Evolutionary conservation across 2,888 invertebrate genomes (phyloP), one percentile per base, ranked within the genome.

Genomic region (Eupithecia exiguata): DNA sequence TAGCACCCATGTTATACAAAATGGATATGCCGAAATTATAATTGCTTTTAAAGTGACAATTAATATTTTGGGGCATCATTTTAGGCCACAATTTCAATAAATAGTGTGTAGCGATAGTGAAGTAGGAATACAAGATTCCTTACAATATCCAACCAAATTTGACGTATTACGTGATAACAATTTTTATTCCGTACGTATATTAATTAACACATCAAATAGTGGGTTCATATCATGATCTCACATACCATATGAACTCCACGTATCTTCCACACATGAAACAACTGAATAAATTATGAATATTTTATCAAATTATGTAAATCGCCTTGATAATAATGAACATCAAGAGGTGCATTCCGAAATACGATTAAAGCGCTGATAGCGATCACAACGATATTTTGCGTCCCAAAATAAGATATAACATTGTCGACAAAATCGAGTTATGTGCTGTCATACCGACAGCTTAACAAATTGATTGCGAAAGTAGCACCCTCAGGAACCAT

Each of bases 1-100:
- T 91, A 92, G 92, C 92, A 92, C 92, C 92, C 91, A 81, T 86
- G 84, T 82, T 84, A 88, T 88, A 86, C 85, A 88, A 89, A 78
- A 87, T 85, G 84, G 87, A 91, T 91, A 91, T 89, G 90, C 88
- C 83, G 83, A 87, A 85, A 86, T 75, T 81, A 80, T 76, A 77
- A 85, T 84, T 84, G 83, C 84, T 84, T 81, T 80, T 79, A 81
- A 82, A 81, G 78, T 81, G 78, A 82, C 77, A 80, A 78, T 77
- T 76, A 70, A 21, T 21, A 21, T 75, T 70, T 79, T 82, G 87
- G 86, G 87, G 86, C 87, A 86, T 71, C 25, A 71, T 79, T 74
- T 84, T 88, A 88, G 88, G 88, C 88, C 78, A 72, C 70, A 68
- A 62, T 76, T 66, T 25, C 69, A 74, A 49, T 35, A 61, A 68